A percentile compares a stretch with the other conserved stretches of the same genome.
phyloP scores from a whole-genome alignment of 2,113 vertebrate species.

The Carollia perspicillata region DNA sequence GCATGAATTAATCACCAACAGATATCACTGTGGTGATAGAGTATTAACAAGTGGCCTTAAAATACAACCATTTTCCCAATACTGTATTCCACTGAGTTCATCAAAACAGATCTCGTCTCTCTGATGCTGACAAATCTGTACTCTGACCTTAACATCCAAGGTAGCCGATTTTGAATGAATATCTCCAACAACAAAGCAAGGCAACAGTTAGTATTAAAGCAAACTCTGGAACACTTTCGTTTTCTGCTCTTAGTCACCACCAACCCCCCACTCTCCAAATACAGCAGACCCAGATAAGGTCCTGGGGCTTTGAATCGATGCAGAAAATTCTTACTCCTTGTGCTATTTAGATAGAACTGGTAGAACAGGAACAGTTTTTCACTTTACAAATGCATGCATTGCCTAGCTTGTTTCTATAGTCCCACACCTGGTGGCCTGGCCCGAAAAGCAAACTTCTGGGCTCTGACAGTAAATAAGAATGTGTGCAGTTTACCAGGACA shows the following conservation, averaged over 20 bases:
- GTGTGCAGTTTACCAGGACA: background rate
- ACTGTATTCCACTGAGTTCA: background rate
- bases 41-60: background rate
- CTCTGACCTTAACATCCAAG: background rate
- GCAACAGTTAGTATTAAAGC: background rate
- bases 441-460: background rate
- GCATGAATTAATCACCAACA: background rate
- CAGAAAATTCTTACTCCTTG: background rate
- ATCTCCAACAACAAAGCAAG: background rate
- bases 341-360: background rate
- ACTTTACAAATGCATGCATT: background rate
- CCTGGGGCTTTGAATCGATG: background rate
- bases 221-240: background rate
- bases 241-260: background rate
- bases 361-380: background rate
- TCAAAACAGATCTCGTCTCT: background rate
- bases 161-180: background rate
- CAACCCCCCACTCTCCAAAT: background rate
- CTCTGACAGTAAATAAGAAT: background rate
- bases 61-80: background rate
- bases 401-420: background rate
- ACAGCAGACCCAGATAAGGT: background rate
- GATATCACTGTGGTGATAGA: background rate
- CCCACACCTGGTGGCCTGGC: background rate
- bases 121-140: background rate